Evolutionary conservation across 2,797 vertebrate species (phyloP).

Genomic region (Toxotes lorentzi): DNA sequence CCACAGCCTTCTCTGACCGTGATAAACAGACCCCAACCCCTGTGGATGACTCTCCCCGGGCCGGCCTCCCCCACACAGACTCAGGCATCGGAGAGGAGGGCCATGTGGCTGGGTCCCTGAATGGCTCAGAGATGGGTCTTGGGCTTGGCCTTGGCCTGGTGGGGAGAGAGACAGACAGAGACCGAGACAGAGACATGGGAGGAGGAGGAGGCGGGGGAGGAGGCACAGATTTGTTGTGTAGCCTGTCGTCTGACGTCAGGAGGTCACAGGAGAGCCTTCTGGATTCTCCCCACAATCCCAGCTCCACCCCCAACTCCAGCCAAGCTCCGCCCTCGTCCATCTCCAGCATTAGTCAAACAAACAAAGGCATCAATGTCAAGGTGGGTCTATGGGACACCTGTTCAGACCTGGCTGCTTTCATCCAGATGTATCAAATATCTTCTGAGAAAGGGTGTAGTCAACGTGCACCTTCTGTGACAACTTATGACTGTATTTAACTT

Average conservation of each 20-base stretch:
- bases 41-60: conserved; percentile 91
- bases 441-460: neutral
- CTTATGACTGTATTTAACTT: neutral
- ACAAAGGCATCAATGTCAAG: conserved; percentile 98
- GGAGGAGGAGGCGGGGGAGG: conserved; percentile 80
- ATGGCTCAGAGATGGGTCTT: conserved; percentile 92
- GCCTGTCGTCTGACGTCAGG: conserved; percentile 93
- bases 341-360: conserved; percentile 96
- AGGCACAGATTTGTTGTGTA: conserved; percentile 95
- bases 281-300: conserved; percentile 85
- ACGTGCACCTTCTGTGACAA: neutral
- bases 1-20: conserved; percentile 89
- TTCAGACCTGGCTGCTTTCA: neutral
- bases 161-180: conserved; percentile 80
- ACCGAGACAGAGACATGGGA: conserved; percentile 72
- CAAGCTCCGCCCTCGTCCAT: conserved; percentile 92
- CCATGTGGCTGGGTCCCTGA: conserved; percentile 91
- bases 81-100: conserved; percentile 97
- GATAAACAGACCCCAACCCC: conserved; percentile 91
- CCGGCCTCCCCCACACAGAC: conserved; percentile 96
- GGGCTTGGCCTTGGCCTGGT: conserved; percentile 81
- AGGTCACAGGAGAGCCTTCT: conserved; percentile 96
- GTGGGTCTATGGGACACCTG: conserved; percentile 45
- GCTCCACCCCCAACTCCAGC: conserved; percentile 68
- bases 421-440: neutral